Conservation (phyloP, 2,888 invertebrate genomes). For the Anaspis maculata region DNA sequence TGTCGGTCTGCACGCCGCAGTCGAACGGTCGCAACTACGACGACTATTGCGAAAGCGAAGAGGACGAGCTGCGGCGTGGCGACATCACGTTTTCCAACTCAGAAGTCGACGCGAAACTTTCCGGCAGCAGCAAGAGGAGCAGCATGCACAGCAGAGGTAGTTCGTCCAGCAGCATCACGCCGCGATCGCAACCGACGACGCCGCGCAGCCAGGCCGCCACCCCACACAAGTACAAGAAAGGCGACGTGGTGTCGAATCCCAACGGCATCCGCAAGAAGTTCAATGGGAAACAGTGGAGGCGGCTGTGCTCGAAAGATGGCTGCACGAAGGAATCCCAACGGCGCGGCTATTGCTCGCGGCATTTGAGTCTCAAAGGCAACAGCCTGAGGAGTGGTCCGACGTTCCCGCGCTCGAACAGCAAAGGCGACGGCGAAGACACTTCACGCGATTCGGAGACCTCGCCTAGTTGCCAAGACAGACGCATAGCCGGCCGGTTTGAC, state of each 20-base stretch:
- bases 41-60: conserved; percentile 79
- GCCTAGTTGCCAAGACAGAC: conserved; percentile 65
- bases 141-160: conserved; percentile 88
- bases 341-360: conserved; percentile 92
- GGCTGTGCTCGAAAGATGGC: conserved; percentile 91
- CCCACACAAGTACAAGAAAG: conserved; percentile 94
- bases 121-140: conserved; percentile 71
- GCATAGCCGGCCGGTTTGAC: conserved; percentile 77
- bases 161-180: conserved; percentile 83
- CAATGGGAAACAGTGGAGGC: conserved; percentile 98
- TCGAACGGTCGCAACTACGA: conserved; percentile 58
- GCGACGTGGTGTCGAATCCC: conserved; percentile 89
- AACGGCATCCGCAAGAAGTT: conserved; percentile 97
- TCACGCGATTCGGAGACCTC: conserved; percentile 84
- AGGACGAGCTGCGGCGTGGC: conserved; percentile 80
- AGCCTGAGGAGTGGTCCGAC: conserved; percentile 42
- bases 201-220: conserved; percentile 82
- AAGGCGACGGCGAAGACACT: conserved; percentile 70
- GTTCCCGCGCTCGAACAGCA: conserved; percentile 49
- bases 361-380: conserved; percentile 82
- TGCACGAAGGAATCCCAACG: conserved; percentile 97
- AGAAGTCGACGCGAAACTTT: conserved; percentile 68
- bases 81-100: conserved; percentile 70
- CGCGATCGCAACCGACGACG: conserved; percentile 85
- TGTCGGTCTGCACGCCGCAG: conserved; percentile 45